Conservation (phyloP, 2,113 vertebrate species). For the Pseudolaguvia tuberculata region DNA sequence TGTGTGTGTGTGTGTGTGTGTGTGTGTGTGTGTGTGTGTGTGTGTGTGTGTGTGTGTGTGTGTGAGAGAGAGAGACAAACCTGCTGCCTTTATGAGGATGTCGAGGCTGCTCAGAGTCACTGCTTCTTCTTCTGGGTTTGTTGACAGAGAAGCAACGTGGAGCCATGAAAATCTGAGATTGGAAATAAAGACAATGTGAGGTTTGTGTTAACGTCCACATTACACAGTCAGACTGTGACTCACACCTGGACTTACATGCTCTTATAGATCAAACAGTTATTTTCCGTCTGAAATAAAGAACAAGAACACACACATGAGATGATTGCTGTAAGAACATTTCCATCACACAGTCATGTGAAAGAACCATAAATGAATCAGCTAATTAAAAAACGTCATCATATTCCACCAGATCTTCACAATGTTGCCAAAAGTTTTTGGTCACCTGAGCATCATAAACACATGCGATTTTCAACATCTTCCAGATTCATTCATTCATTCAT, state of each 20-base stretch:
- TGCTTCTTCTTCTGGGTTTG: slow-evolving; percentile 44
- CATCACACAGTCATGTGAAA: background rate
- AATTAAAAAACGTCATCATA: background rate
- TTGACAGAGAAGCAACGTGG: slow-evolving; percentile 34
- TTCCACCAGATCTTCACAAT: background rate
- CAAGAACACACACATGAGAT: background rate
- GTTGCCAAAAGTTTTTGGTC: too few species aligned
- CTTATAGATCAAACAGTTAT: background rate
- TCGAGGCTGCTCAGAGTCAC: slow-evolving; percentile 39
- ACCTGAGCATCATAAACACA: too few species aligned
- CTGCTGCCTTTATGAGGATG: slow-evolving; percentile 33
- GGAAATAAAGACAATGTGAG: background rate
- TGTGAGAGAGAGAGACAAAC: background rate
- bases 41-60: slow-evolving; percentile 37
- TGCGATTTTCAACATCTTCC: too few species aligned
- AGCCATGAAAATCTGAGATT: slow-evolving; percentile 53
- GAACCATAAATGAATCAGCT: background rate
- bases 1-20: too few species aligned
- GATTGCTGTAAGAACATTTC: background rate
- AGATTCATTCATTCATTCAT: too few species aligned
- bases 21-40: too few species aligned
- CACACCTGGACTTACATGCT: background rate
- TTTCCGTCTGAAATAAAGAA: slow-evolving; percentile 9
- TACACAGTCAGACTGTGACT: background rate
- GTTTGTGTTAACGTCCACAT: background rate